Percentiles rank a stretch among this genome's conserved stretches.
Conservation (phyloP, 2,797 vertebrate species). For the Rhynchonycteris naso region DNA sequence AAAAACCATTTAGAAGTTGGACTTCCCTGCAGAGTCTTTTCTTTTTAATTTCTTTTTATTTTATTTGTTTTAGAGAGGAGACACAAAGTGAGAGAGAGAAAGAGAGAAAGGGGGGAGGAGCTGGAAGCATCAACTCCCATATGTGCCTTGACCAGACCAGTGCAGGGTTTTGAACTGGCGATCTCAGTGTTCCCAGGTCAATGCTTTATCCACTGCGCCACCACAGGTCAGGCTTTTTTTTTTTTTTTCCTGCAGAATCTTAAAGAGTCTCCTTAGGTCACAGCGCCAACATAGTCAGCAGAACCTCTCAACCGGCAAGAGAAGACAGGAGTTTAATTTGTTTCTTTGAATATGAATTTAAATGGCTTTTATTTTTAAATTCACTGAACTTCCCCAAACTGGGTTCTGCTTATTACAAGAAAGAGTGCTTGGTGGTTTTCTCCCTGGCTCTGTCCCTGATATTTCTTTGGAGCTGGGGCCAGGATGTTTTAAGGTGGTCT, state of each 20-base stretch:
- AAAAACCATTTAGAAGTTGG: background rate
- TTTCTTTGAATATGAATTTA: constrained; percentile 55
- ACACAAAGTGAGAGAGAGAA: too few relatives aligned
- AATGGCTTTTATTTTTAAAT: constrained; percentile 71
- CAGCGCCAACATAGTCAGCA: background rate
- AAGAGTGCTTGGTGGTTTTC: constrained; percentile 51
- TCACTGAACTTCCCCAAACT: constrained; percentile 8
- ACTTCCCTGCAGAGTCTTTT: background rate
- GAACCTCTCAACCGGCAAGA: background rate
- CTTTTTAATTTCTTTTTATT: too few relatives aligned
- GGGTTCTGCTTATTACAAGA: background rate
- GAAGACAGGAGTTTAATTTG: constrained; percentile 42
- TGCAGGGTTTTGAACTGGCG: too few relatives aligned
- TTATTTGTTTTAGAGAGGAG: too few relatives aligned
- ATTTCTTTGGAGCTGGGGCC: constrained; percentile 29
- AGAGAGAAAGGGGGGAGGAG: too few relatives aligned
- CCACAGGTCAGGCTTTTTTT: too few relatives aligned
- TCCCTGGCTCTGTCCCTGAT: background rate
- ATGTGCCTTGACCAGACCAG: too few relatives aligned
- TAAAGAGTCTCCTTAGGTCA: background rate
- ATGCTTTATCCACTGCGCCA: too few relatives aligned
- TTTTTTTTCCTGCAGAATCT: too few relatives aligned
- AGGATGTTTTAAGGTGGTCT: background rate
- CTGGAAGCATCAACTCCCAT: too few relatives aligned
- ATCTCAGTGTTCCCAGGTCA: too few relatives aligned